phyloP scores from a whole-genome alignment of 2,888 invertebrate species.

The Caenorhabditis becei region DNA sequence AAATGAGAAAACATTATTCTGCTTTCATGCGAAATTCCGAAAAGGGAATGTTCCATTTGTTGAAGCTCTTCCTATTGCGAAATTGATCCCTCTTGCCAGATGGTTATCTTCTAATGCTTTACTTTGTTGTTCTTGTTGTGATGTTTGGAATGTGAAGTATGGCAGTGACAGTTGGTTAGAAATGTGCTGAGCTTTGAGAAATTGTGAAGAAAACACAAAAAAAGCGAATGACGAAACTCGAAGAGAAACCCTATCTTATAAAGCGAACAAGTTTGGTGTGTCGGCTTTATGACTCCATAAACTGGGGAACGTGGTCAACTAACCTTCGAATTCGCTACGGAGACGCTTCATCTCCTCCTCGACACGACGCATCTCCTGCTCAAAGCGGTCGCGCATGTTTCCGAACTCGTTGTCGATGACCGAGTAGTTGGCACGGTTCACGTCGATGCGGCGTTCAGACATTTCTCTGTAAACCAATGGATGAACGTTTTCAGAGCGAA shows the following conservation, averaged over 20 bases:
- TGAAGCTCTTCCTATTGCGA: background rate
- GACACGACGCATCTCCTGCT: slow-evolving; percentile 94
- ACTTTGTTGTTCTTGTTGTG: slow-evolving; percentile 10
- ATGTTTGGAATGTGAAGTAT: slow-evolving; percentile 9
- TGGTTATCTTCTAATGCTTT: slow-evolving; percentile 2
- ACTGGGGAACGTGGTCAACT: slow-evolving; percentile 5
- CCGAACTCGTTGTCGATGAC: slow-evolving; percentile 92
- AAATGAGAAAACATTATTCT: background rate
- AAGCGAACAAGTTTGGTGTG: slow-evolving; percentile 5
- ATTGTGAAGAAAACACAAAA: background rate
- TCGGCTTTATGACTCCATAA: slow-evolving; percentile 4
- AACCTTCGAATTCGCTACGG: slow-evolving; percentile 80
- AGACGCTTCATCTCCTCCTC: slow-evolving; percentile 91
- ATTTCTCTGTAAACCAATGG: slow-evolving; percentile 60
- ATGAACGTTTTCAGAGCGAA: background rate
- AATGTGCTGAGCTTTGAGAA: background rate
- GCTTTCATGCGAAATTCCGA: background rate
- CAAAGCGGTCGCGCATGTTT: slow-evolving; percentile 91
- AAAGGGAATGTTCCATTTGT: background rate
- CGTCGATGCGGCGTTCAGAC: slow-evolving; percentile 79
- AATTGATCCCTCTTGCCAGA: slow-evolving; percentile 8
- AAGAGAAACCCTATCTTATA: background rate
- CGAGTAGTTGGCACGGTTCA: slow-evolving; percentile 77
- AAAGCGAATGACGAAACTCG: background rate
- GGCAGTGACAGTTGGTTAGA: slow-evolving; percentile 2